A percentile compares a stretch with the other conserved stretches of the same genome.
Conservation (phyloP, 2,888 invertebrate genomes). For the Cheilosia scutellata region DNA sequence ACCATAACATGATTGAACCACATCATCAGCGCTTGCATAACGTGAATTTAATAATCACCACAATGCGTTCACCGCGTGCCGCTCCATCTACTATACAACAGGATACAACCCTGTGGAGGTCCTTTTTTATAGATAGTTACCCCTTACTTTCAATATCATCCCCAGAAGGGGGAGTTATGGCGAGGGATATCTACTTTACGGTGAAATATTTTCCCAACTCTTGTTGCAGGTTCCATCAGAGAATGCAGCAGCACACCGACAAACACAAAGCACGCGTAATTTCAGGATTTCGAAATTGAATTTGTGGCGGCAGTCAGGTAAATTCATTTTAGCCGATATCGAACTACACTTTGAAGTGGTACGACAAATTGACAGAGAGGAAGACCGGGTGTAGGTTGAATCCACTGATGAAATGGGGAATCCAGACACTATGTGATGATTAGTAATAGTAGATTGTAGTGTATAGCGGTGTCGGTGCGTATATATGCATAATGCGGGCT, state of each 20-base stretch:
- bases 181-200: conserved; percentile 37
- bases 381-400: background rate
- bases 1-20: conserved; percentile 72
- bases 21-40: conserved; percentile 69
- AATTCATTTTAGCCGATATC: conserved; percentile 59
- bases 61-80: conserved; percentile 43
- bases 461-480: background rate
- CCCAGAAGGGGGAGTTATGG: too few relatives aligned
- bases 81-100: conserved; percentile 18
- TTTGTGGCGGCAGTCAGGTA: conserved; percentile 78
- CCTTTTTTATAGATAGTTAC: conserved; percentile 3
- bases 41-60: conserved; percentile 73
- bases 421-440: conserved; percentile 55
- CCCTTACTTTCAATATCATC: background rate
- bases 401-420: conserved; percentile 17
- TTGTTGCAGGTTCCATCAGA: conserved; percentile 27
- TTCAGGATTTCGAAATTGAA: conserved; percentile 80
- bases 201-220: conserved; percentile 59
- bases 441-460: conserved; percentile 18
- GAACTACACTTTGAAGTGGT: conserved; percentile 51
- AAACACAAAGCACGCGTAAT: conserved; percentile 67
- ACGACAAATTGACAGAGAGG: conserved; percentile 13
- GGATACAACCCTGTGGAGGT: too few relatives aligned
- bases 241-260: background rate
- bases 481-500: background rate